These are phyloP conservation scores for Argyra leucocephala DNA, from an alignment of 2,888 invertebrate genomes.

Conservation along the genomic window DNA sequence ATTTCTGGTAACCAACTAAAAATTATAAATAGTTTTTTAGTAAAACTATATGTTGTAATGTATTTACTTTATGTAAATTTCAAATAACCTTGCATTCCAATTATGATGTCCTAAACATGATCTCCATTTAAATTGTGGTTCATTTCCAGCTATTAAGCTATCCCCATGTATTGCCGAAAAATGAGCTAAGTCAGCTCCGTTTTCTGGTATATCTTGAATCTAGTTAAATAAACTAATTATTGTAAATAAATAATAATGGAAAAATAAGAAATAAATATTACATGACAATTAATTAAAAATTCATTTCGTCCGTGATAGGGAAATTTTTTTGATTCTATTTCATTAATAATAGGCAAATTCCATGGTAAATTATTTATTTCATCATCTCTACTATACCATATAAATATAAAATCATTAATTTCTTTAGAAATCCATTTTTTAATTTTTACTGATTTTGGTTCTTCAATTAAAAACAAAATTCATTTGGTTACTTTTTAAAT, in stretches of 20 bases:
- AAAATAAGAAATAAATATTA: constrained; percentile 31
- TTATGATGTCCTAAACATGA: constrained; percentile 46
- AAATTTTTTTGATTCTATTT: constrained; percentile 51
- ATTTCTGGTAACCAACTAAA: constrained; percentile 45
- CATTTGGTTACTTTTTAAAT: constrained; percentile 2
- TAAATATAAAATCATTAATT: constrained; percentile 62
- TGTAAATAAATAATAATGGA: background rate
- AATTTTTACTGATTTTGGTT: constrained; percentile 58
- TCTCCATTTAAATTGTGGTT: constrained; percentile 33
- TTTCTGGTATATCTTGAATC: constrained; percentile 69
- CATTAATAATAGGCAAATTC: constrained; percentile 50
- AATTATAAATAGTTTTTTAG: no score
- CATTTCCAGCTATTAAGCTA: constrained; percentile 47
- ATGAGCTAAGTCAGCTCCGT: constrained; percentile 78
- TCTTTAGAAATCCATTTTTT: constrained; percentile 62
- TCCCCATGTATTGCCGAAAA: constrained; percentile 65
- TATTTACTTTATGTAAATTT: background rate
- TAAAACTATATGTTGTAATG: background rate
- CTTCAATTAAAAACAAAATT: constrained; percentile 41
- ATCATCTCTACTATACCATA: constrained; percentile 64
- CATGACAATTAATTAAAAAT: constrained; percentile 65
- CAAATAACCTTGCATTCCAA: constrained; percentile 47
- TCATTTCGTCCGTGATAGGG: constrained; percentile 67
- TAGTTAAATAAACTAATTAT: background rate
- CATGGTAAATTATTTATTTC: constrained; percentile 62